These are phyloP conservation scores for Popillia japonica DNA, from an alignment of 1,140 invertebrate genomes.

Conservation along the genomic window DNA sequence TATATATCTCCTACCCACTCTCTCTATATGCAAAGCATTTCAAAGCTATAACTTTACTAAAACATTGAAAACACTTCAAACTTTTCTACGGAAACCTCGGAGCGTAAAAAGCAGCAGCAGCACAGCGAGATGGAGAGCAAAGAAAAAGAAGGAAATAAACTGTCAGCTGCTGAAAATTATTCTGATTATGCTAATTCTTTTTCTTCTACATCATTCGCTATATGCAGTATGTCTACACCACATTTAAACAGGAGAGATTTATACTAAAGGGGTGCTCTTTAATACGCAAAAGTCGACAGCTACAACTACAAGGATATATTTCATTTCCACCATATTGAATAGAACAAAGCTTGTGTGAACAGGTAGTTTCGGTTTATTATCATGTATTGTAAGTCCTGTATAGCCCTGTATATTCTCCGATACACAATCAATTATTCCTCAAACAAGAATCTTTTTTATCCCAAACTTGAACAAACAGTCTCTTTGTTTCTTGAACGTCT, in stretches of 20 bases:
- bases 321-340: not conserved
- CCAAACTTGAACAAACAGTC: too few species aligned
- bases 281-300: not conserved
- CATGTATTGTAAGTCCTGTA: too few species aligned
- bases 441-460: too few species aligned
- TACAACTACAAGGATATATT: not conserved
- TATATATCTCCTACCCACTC: constrained; percentile 42
- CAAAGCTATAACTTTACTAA: constrained; percentile 56
- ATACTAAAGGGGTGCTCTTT: constrained; percentile 44
- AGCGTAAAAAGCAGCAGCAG: constrained; percentile 41
- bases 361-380: not conserved
- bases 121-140: constrained; percentile 50
- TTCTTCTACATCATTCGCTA: constrained; percentile 52
- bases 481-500: too few species aligned
- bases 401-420: too few species aligned
- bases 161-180: constrained; percentile 60
- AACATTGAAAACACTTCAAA: constrained; percentile 54
- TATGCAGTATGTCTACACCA: constrained; percentile 54
- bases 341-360: not conserved
- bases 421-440: too few species aligned
- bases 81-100: constrained; percentile 45
- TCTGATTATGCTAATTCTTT: constrained; percentile 60
- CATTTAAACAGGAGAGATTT: constrained; percentile 50
- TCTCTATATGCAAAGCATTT: constrained; percentile 56
- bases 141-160: constrained; percentile 50